Percentiles rank a stretch among this genome's conserved stretches.
Evolutionary conservation across 2,888 invertebrate genomes (phyloP).

Genomic region (Ochropacha duplaris): DNA sequence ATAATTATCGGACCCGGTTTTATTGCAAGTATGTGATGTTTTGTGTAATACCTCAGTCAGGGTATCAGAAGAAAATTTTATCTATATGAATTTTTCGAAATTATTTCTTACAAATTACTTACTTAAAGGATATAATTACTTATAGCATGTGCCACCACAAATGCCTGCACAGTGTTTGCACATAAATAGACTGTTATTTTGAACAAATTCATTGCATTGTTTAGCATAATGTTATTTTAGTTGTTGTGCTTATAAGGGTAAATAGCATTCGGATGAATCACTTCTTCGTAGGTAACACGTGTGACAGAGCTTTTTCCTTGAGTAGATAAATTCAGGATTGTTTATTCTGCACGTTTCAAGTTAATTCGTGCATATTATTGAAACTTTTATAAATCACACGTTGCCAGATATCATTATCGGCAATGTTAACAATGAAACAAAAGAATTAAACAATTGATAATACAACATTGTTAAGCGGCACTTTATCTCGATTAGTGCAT

Average conservation of each 20-base stretch:
- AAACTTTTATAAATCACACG: not conserved
- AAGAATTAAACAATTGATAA: constrained; percentile 24
- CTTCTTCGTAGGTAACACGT: constrained; percentile 14
- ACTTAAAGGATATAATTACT: constrained; percentile 15
- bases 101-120: too few relatives aligned
- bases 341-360: not conserved
- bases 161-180: constrained; percentile 34
- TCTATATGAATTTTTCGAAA: too few relatives aligned
- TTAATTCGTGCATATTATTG: not conserved
- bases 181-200: constrained; percentile 44
- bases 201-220: constrained; percentile 21
- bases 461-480: constrained; percentile 12
- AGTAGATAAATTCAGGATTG: not conserved
- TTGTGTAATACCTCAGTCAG: too few relatives aligned
- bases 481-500: not conserved
- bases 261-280: constrained; percentile 42
- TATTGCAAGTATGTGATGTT: too few relatives aligned
- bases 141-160: constrained; percentile 17
- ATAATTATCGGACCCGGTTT: too few relatives aligned
- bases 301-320: not conserved
- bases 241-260: constrained; percentile 29
- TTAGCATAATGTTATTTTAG: constrained; percentile 1
- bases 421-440: constrained; percentile 44
- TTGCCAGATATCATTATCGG: too few relatives aligned
- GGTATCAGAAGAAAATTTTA: too few relatives aligned